Conservation (phyloP, 1,140 invertebrate species). For the Heliconius eleuchia region DNA sequence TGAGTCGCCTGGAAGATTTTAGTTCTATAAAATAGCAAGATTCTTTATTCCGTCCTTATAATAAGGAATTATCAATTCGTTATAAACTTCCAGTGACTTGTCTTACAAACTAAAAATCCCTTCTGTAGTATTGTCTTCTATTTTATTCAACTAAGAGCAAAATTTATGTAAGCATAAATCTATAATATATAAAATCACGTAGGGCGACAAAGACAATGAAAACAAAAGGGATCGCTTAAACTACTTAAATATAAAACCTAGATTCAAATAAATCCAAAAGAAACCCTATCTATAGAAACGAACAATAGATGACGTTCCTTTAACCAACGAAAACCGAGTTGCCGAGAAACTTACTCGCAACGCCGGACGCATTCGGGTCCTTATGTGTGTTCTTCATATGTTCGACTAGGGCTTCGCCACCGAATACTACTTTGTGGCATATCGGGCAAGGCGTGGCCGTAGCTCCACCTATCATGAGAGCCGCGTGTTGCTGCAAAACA, state of each 20-base stretch:
- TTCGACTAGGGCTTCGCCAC: conserved; percentile 94
- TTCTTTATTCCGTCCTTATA: not conserved
- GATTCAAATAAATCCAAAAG: conserved; percentile 38
- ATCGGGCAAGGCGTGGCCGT: conserved; percentile 94
- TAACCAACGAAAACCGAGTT: conserved; percentile 47
- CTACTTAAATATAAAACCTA: conserved; percentile 47
- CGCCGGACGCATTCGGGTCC: conserved; percentile 92
- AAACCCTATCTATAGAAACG: conserved; percentile 50
- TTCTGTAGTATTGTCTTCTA: conserved; percentile 47
- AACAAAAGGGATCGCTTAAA: conserved; percentile 59
- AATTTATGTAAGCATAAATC: not conserved
- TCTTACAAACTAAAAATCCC: conserved; percentile 69
- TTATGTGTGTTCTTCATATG: conserved; percentile 98
- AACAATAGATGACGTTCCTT: conserved; percentile 58
- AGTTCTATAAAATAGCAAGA: conserved; percentile 42
- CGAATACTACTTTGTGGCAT: conserved; percentile 96
- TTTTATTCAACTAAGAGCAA: not conserved
- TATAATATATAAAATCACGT: not conserved
- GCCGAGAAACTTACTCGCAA: conserved; percentile 90
- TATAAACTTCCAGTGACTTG: conserved; percentile 70
- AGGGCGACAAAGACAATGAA: conserved; percentile 27
- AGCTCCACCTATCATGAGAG: conserved; percentile 93
- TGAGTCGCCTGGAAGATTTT: conserved; percentile 74
- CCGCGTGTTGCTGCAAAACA: conserved; percentile 96
- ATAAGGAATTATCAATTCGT: not conserved